Percentiles rank a stretch among this genome's conserved stretches.
These are phyloP conservation scores for Nothoprocta perdicaria DNA, from an alignment of 2,113 vertebrate species.

Conservation along the genomic window DNA sequence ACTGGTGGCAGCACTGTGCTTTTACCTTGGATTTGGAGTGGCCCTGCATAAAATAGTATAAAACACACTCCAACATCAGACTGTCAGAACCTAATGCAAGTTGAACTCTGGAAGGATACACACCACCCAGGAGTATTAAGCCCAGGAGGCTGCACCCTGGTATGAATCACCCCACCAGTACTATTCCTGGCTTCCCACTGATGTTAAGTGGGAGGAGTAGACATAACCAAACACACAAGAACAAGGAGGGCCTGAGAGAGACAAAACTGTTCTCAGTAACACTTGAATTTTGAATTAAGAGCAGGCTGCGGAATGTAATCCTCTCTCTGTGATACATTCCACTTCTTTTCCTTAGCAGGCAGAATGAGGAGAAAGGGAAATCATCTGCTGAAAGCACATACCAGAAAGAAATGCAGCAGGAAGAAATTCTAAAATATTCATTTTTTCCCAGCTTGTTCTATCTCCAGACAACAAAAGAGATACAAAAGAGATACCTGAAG, in stretches of 20 bases:
- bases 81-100: not conserved
- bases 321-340: not conserved
- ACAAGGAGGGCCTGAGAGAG: not conserved
- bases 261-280: not conserved
- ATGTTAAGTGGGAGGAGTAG: not conserved
- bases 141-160: not conserved
- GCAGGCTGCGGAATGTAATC: not conserved
- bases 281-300: not conserved
- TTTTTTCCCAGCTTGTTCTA: not conserved
- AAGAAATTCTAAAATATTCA: not conserved
- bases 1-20: not conserved
- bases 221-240: not conserved
- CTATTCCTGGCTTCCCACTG: rapidly evolving
- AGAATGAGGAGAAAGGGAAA: not conserved
- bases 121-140: not conserved
- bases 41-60: not conserved
- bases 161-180: not conserved
- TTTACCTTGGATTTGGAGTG: not conserved
- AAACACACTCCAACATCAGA: not conserved
- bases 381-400: not conserved
- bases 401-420: not conserved
- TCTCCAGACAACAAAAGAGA: not conserved
- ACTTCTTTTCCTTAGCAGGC: not conserved
- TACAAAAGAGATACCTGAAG: not conserved
- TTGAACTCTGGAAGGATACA: not conserved